Evolutionary conservation across 2,888 invertebrate species (phyloP), one percentile per base, ranked within the genome.

Genomic region (Agonopterix arenella): DNA sequence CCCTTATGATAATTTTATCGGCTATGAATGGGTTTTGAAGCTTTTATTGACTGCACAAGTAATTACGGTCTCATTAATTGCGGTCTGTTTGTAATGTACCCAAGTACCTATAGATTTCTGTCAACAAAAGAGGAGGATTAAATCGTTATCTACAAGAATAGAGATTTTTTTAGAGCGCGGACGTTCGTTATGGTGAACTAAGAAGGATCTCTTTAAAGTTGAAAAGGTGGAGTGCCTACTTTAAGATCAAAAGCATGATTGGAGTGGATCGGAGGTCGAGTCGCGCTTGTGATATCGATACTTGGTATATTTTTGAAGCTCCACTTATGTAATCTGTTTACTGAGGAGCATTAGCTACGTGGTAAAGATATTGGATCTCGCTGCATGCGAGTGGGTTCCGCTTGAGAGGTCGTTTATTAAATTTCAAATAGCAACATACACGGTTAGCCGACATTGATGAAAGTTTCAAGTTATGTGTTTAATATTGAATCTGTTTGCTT

Each of bases 231-330:
- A 54, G 54, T 50, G 54, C 4, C 28, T 45, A 36, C 49, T 44
- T 38, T 11, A 57, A 61, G 64, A 73, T 73, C 75, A 75, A 75
- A 73, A 61, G 61, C 57, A 8, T 38, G 49, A 47, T 52, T 61
- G 56, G 57, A 71, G 66, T 64, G 60, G 61, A 59, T 59, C 52
- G 55, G 48, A 57, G 68, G 62, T 66, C 62, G 62, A 59, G 57
- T 55, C 51, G 61, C 60, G 52, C 66, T 69, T 63, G 63, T 68
- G 66, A 68, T 59, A 61, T 57, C 53, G 58, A 65, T 61, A 65
- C 61, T 63, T 52, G 50, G 46, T 62, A 51, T 54, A 49, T 57
- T 57, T 62, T 60, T 54, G 55, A 60, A 55, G 48, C 53, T 58
- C 54, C 47, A 52, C 52, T 50, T 56, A 56, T 55, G 50, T 64